phyloP scores from a whole-genome alignment of 37 sponge, comb jelly and placozoan genomes.

The Spongia lamella region DNA sequence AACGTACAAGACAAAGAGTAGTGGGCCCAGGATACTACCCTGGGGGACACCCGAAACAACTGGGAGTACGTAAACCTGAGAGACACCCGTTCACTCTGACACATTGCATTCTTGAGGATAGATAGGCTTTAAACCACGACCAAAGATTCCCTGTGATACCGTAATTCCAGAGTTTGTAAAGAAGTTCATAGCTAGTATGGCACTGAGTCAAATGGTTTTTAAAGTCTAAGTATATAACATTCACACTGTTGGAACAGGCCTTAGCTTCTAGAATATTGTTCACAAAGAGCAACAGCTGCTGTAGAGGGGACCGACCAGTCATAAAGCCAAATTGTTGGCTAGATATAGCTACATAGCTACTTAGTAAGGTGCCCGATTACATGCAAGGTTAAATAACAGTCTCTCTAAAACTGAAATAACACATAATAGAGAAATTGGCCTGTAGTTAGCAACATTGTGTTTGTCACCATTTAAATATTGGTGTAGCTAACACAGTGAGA shows the following conservation, averaged over 20 bases:
- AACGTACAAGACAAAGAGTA: neutral
- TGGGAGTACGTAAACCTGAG: neutral
- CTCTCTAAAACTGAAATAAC: too few relatives aligned
- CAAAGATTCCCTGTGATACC: neutral
- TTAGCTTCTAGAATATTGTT: neutral
- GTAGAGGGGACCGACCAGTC: constrained; percentile 1
- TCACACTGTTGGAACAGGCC: too few relatives aligned
- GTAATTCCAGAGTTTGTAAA: neutral
- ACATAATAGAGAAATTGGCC: too few relatives aligned
- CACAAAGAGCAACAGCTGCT: neutral
- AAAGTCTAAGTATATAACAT: neutral
- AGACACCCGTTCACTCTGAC: neutral
- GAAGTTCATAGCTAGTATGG: neutral
- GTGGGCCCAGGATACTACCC: neutral
- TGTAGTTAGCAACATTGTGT: too few relatives aligned
- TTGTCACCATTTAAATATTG: too few relatives aligned
- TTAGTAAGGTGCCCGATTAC: too few relatives aligned
- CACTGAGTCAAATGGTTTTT: neutral
- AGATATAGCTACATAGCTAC: too few relatives aligned
- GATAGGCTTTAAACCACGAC: constrained; percentile 4
- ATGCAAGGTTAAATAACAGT: too few relatives aligned
- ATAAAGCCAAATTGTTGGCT: constrained; percentile 8
- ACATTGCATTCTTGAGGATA: neutral
- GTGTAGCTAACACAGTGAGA: too few relatives aligned
- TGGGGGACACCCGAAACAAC: constrained; percentile 5